Base-by-base conservation (phyloP, 1,140 invertebrate species). In the Drosophila punjabiensis region DNA sequence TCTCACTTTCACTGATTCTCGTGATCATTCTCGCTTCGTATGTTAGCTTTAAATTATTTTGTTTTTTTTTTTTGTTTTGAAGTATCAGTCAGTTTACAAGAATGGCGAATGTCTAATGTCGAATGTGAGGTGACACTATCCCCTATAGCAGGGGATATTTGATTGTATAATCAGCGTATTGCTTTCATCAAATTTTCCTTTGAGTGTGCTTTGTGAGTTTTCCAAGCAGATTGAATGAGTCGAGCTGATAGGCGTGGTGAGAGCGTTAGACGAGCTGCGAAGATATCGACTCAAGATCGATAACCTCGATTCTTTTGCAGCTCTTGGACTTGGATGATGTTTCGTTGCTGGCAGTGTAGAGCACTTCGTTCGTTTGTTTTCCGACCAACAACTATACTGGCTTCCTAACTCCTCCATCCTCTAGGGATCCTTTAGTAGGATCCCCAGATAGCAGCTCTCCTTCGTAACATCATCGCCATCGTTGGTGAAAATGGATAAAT, bases 121-220 rank as follows among this genome's bases (percentile, higher is more conserved):
- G 48, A 30, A 33, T 76, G 60, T 16, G 32, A 64, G 33, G 66
- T 64, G 66, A 68, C 33, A 50, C 33, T 62, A 62, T 13, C 20
- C 65, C n/a, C 33, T 0, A 5, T 48, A n/a, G 33, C 47, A 68
- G 35, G 35, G 61, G 28, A 60, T 63, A 66, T 18, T 80, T 87
- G 83, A 87, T 87, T 87, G 83, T 83, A 80, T 87, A 83, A 87
- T 80, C 80, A 83, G 83, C 83, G 48, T 87, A 87, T 87, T 87
- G 83, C 83, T 87, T 85, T 68, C 55, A 39, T 74, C 24, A 24
- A 73, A 62, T 37, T 53, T 43, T 37, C 20, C 13, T 20, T 37
- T 39, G 20, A 39, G 47, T 43, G 59, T 35, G 10, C 14, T 33
- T 35, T 13, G 30, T 70, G 37, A 28, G 20, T 32, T 64, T 43